Conservation (phyloP, 2,113 vertebrate genomes). For the Myiozetetes cayanensis region DNA sequence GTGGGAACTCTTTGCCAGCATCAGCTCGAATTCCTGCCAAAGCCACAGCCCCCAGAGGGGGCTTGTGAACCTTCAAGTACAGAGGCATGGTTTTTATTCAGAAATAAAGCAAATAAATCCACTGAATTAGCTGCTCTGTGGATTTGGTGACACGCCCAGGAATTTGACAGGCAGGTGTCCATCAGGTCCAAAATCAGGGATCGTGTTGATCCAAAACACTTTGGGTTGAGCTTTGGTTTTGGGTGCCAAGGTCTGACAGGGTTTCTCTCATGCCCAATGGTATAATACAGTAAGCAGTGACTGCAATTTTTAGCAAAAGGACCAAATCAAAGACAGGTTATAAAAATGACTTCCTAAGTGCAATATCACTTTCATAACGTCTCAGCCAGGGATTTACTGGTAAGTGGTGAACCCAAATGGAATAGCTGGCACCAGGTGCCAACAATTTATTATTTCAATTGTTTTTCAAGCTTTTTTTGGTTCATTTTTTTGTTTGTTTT, state of each 20-base stretch:
- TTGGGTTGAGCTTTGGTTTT: neutral
- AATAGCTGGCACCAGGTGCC: slow-evolving; percentile 42
- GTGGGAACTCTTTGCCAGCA: neutral
- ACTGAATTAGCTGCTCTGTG: neutral
- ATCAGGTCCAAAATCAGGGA: neutral
- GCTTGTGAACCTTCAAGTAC: neutral
- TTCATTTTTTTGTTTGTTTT: neutral
- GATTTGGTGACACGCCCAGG: neutral
- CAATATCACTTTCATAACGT: slow-evolving; percentile 73
- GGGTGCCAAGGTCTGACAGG: neutral
- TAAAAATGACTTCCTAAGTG: slow-evolving; percentile 81
- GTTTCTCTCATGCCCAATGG: slow-evolving; percentile 86
- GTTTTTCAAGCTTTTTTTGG: neutral
- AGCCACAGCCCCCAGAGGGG: neutral
- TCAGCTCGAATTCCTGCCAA: neutral
- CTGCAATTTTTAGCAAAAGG: slow-evolving; percentile 82
- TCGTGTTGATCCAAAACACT: neutral
- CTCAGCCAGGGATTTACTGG: slow-evolving; percentile 77
- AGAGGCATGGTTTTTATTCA: neutral
- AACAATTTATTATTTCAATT: neutral
- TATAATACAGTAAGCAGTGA: slow-evolving; percentile 85
- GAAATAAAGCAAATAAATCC: neutral
- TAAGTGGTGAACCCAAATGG: slow-evolving; percentile 63
- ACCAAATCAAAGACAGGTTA: slow-evolving; percentile 80
- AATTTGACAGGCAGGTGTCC: neutral